These are phyloP conservation scores for Gymnocephalus cernua DNA, from an alignment of 2,113 vertebrate species.

Conservation along the genomic window DNA sequence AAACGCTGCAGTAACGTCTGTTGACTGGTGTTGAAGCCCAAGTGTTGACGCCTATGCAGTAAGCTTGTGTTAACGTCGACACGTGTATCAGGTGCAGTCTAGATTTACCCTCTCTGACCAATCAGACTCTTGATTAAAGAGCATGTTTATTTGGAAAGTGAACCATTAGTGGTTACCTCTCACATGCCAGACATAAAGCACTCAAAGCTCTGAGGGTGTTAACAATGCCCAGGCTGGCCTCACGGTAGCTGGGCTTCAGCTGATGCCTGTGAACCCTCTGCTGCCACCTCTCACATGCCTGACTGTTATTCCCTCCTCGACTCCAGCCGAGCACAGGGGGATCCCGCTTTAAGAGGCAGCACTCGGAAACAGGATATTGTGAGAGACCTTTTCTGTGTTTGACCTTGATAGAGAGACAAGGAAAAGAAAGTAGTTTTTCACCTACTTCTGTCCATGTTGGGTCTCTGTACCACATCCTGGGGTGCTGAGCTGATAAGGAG, in stretches of 20 bases:
- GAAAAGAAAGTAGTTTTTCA: conserved; percentile 42
- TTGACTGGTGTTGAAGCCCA: no score
- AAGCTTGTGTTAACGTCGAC: no score
- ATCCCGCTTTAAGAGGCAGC: conserved; percentile 37
- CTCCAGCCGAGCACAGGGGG: conserved; percentile 33
- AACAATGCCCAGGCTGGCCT: conserved; percentile 13
- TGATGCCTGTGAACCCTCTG: conserved; percentile 61
- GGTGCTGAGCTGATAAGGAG: conserved; percentile 5
- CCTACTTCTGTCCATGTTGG: background rate
- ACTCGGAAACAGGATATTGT: conserved; percentile 71
- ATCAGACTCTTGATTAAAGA: background rate
- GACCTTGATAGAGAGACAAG: conserved; percentile 46
- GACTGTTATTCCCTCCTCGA: conserved; percentile 35
- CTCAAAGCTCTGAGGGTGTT: background rate
- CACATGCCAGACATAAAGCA: background rate
- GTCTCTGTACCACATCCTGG: no score
- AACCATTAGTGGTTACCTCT: background rate
- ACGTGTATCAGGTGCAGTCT: no score
- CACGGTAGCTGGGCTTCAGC: background rate
- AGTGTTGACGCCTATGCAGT: no score
- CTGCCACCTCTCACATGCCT: conserved; percentile 36
- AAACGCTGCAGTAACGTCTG: no score
- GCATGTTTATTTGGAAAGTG: background rate
- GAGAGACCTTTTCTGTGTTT: conserved; percentile 51
- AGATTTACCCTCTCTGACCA: no score